These are phyloP conservation scores for Spodoptera littoralis DNA, from an alignment of 2,888 invertebrate species.

Conservation along the genomic window DNA sequence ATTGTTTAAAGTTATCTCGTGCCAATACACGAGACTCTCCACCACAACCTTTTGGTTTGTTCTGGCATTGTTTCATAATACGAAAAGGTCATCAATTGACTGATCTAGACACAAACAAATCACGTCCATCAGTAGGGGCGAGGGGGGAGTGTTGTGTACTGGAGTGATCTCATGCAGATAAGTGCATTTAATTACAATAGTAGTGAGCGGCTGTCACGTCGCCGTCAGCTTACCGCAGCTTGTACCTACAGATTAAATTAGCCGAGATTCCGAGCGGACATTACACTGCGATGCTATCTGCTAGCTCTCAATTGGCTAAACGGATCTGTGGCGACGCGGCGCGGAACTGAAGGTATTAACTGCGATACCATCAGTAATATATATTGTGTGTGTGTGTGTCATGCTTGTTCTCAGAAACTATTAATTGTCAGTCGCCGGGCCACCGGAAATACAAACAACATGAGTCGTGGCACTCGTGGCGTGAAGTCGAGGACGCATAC, in stretches of 20 bases:
- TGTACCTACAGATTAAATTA: constrained; percentile 27
- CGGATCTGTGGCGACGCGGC: constrained; percentile 28
- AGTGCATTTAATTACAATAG: constrained; percentile 6
- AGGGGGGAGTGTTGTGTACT: too few relatives aligned
- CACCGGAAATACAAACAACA: constrained; percentile 57
- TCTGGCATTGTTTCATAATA: too few relatives aligned
- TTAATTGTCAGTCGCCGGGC: constrained; percentile 47
- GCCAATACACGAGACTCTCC: too few relatives aligned
- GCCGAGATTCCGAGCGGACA: constrained; percentile 37
- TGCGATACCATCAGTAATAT: constrained; percentile 37
- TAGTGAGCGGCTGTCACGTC: constrained; percentile 24
- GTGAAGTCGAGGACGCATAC: constrained; percentile 4
- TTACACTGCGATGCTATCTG: constrained; percentile 53
- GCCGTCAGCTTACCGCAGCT: constrained; percentile 23
- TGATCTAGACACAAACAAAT: too few relatives aligned
- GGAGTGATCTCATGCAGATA: constrained; percentile 9
- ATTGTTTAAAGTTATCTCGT: too few relatives aligned
- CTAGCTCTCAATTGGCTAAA: constrained; percentile 50
- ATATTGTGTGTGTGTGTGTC: constrained; percentile 35
- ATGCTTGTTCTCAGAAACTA: constrained; percentile 56
- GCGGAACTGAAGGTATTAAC: constrained; percentile 46
- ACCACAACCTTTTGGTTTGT: too few relatives aligned
- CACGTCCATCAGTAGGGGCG: too few relatives aligned
- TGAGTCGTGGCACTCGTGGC: constrained; percentile 39
- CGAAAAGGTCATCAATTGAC: too few relatives aligned